Evolutionary conservation across 2,797 vertebrate species (phyloP).

Genomic region (Pogonophryne albipinna): DNA sequence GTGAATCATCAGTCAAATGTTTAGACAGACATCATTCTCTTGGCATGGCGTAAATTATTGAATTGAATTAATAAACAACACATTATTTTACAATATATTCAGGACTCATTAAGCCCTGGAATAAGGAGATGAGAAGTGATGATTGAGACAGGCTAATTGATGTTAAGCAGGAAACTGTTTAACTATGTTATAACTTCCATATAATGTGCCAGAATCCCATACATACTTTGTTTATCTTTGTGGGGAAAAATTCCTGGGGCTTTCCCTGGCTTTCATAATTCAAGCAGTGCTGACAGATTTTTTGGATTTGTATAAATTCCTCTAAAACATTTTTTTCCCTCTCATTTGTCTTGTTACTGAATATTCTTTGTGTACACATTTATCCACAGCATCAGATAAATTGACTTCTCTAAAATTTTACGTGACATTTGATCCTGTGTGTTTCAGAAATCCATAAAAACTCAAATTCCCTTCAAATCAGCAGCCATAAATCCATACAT

Average conservation of each 20-base stretch:
- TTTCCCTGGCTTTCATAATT: constrained; percentile 57
- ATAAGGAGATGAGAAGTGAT: constrained; percentile 22
- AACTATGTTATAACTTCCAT: constrained; percentile 44
- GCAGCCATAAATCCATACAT: not conserved
- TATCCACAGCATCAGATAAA: constrained; percentile 41
- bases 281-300: constrained; percentile 44
- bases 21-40: constrained; percentile 33
- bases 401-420: not conserved
- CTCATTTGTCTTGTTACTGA: constrained; percentile 45
- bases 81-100: constrained; percentile 22
- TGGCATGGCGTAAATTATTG: constrained; percentile 3
- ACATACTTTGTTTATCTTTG: constrained; percentile 59
- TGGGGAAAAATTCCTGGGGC: constrained; percentile 39
- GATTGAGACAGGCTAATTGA: constrained; percentile 45
- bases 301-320: constrained; percentile 47
- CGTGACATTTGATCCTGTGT: constrained; percentile 8
- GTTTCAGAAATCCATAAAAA: constrained; percentile 9
- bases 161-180: constrained; percentile 53
- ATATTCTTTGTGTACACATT: constrained; percentile 46
- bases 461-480: not conserved
- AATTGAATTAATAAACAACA: constrained; percentile 30
- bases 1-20: constrained; percentile 26
- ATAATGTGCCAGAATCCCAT: constrained; percentile 38
- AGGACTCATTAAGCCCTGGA: constrained; percentile 26
- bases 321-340: not conserved